A percentile compares a stretch with the other conserved stretches of the same genome.
These are phyloP conservation scores for Neuroscelio doddi DNA, from an alignment of 2,888 invertebrate species.

Conservation along the genomic window DNA sequence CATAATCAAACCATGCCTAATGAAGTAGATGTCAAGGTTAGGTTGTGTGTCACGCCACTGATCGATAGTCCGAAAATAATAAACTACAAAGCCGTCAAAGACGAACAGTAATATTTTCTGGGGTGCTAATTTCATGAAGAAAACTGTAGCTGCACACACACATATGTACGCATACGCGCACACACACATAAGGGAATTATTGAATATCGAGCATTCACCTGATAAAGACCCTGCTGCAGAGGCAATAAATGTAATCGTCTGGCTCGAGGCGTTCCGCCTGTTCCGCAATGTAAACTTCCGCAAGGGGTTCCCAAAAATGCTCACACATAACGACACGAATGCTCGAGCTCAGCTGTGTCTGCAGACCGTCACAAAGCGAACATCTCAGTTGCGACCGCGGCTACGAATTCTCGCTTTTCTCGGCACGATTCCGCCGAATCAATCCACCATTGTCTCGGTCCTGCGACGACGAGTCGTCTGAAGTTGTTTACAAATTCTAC, in stretches of 20 bases:
- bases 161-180: no score
- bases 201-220: constrained; percentile 73
- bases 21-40: constrained; percentile 60
- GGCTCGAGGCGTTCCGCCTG: constrained; percentile 72
- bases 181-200: no score
- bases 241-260: constrained; percentile 78
- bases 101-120: no score
- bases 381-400: constrained; percentile 11
- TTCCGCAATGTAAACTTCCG: constrained; percentile 76
- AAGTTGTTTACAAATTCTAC: no score
- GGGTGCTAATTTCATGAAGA: no score
- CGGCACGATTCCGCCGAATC: constrained; percentile 31
- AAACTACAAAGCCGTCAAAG: no score
- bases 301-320: constrained; percentile 79
- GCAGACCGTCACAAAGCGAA: constrained; percentile 21
- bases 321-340: constrained; percentile 70
- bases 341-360: not conserved
- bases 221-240: constrained; percentile 81
- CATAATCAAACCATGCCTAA: constrained; percentile 15
- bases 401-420: constrained; percentile 3
- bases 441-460: constrained; percentile 28
- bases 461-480: no score
- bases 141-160: no score
- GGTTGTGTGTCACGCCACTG: constrained; percentile 60
- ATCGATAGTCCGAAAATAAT: constrained; percentile 54